These are phyloP conservation scores for Aphaenogaster ashmeadi DNA, from an alignment of 1,140 invertebrate species.

Conservation along the genomic window DNA sequence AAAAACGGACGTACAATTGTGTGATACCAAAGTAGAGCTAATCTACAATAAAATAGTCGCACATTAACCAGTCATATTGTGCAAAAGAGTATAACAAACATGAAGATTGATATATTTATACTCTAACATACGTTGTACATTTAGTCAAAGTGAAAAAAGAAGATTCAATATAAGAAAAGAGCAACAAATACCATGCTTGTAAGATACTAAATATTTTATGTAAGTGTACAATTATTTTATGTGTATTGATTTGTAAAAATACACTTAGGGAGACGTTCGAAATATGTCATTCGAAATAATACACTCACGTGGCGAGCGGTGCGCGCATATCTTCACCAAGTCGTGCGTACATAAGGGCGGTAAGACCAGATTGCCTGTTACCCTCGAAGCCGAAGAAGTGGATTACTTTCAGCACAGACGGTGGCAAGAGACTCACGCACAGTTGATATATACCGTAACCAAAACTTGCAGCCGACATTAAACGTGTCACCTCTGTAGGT, in stretches of 20 bases:
- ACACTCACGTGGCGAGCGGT: constrained; percentile 90
- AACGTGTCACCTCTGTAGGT: constrained; percentile 87
- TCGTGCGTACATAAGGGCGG: constrained; percentile 90
- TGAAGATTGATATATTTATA: not conserved
- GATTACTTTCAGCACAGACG: constrained; percentile 90
- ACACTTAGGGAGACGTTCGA: not conserved
- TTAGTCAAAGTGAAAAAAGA: not conserved
- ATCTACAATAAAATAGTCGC: constrained; percentile 82
- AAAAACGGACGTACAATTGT: constrained; percentile 92
- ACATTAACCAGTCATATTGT: not conserved
- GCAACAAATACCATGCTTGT: not conserved
- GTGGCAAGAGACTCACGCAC: constrained; percentile 91
- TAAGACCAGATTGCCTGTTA: constrained; percentile 89
- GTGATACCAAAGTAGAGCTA: constrained; percentile 92
- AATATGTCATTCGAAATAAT: not conserved
- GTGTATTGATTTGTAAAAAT: not conserved
- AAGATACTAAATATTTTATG: not conserved
- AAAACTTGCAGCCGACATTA: constrained; percentile 91
- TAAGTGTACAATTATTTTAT: not conserved
- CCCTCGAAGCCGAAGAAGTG: constrained; percentile 92
- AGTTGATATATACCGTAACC: constrained; percentile 92
- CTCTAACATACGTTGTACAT: too few relatives aligned
- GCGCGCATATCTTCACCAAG: constrained; percentile 91
- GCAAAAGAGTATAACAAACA: not conserved
- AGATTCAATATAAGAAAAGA: not conserved